These are phyloP conservation scores for Anisognathus igniventris DNA, from an alignment of 2,797 vertebrate species.

Conservation along the genomic window DNA sequence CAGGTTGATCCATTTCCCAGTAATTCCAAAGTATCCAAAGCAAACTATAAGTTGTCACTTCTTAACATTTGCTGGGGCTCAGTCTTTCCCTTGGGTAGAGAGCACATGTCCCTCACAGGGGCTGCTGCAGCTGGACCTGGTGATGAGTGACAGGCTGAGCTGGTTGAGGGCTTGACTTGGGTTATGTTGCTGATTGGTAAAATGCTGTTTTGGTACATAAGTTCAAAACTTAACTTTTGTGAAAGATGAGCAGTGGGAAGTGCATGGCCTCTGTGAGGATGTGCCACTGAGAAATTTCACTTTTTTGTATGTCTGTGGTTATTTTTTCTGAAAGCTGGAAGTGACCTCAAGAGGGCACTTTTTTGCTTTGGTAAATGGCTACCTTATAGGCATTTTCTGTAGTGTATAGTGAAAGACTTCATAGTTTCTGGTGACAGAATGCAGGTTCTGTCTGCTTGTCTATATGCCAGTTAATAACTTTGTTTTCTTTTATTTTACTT, in stretches of 20 bases:
- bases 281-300: rapidly evolving
- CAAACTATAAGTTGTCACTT: not conserved
- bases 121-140: not conserved
- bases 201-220: not conserved
- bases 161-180: not conserved
- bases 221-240: not conserved
- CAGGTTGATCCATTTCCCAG: not conserved
- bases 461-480: not conserved
- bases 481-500: not conserved
- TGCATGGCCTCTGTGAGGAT: not conserved
- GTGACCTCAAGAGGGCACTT: conserved; percentile 30
- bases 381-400: not conserved
- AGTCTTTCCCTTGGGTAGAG: not conserved
- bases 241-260: not conserved
- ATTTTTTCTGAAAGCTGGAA: not conserved
- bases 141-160: not conserved
- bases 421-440: not conserved
- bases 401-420: not conserved
- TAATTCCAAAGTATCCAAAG: not conserved
- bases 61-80: rapidly evolving
- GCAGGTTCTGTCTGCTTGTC: not conserved
- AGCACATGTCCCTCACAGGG: not conserved
- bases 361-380: not conserved
- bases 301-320: not conserved
- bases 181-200: not conserved